Percentiles rank a stretch among this genome's conserved stretches.
These are phyloP conservation scores for Bubo scandiacus DNA, from an alignment of 2,113 vertebrate genomes.

Conservation along the genomic window DNA sequence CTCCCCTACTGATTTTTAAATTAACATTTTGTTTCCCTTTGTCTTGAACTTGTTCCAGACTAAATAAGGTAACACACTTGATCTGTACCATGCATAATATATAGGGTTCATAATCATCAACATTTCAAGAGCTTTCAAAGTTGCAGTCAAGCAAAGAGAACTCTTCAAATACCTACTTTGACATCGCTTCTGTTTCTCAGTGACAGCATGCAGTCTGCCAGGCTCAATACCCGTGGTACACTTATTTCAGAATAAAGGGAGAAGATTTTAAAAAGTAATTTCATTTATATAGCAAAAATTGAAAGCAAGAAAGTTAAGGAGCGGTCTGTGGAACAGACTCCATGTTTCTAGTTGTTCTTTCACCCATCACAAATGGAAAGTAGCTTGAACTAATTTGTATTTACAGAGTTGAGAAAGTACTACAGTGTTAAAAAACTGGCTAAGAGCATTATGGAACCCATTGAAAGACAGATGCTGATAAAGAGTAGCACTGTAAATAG, in stretches of 20 bases:
- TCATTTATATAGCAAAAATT: neutral
- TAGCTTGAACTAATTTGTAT: neutral
- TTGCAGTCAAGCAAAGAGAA: neutral
- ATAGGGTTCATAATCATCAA: neutral
- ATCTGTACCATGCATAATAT: neutral
- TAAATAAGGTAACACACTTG: neutral
- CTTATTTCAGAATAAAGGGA: neutral
- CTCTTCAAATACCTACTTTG: neutral
- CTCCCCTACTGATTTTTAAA: neutral
- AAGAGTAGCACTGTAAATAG: neutral
- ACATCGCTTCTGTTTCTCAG: neutral
- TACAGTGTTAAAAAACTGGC: neutral
- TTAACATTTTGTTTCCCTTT: conserved; percentile 15
- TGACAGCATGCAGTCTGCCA: neutral
- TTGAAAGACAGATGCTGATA: neutral
- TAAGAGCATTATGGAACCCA: neutral
- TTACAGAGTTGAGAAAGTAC: neutral
- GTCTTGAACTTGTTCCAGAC: neutral
- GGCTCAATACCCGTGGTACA: neutral
- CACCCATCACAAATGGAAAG: neutral
- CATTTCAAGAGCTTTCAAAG: neutral
- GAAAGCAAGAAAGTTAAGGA: neutral
- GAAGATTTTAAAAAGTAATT: neutral
- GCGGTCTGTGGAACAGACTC: neutral
- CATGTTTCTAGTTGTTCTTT: neutral